These are phyloP conservation scores for Morpho deidamia DNA, from an alignment of 2,888 invertebrate species.

Conservation along the genomic window DNA sequence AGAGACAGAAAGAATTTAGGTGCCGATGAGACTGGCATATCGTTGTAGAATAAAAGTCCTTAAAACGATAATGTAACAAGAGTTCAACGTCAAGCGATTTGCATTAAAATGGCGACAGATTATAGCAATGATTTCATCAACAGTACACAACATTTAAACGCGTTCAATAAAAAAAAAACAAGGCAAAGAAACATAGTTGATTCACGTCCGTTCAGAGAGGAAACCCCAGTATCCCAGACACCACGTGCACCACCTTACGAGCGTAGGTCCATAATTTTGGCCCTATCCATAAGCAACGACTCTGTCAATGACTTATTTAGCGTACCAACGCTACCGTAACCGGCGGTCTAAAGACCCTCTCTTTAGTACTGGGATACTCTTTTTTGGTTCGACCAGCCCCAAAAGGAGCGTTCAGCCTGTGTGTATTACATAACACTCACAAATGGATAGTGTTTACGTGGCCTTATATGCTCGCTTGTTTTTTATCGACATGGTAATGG, in stretches of 20 bases:
- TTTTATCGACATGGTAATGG: slow-evolving; percentile 30
- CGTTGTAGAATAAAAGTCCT: too few species aligned
- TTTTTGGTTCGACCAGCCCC: slow-evolving; percentile 48
- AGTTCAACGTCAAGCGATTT: too few species aligned
- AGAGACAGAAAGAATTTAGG: too few species aligned
- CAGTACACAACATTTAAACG: too few species aligned
- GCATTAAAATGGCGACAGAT: too few species aligned
- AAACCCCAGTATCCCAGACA: slow-evolving; percentile 44
- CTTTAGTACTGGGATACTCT: slow-evolving; percentile 51
- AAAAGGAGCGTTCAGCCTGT: slow-evolving; percentile 36
- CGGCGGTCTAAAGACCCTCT: slow-evolving; percentile 52
- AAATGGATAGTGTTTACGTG: slow-evolving; percentile 41
- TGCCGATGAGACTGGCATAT: too few species aligned
- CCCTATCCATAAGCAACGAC: slow-evolving; percentile 60
- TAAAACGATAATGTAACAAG: too few species aligned
- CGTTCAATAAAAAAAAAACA: neutral
- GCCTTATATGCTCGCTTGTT: slow-evolving; percentile 31
- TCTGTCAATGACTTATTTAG: slow-evolving; percentile 54
- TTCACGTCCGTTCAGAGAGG: slow-evolving; percentile 35
- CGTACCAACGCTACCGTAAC: slow-evolving; percentile 52
- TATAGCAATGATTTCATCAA: too few species aligned
- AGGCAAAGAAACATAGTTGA: slow-evolving; percentile 3
- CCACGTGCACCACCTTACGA: slow-evolving; percentile 65
- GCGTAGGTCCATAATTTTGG: slow-evolving; percentile 63
- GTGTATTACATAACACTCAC: slow-evolving; percentile 41